These are phyloP conservation scores for Drosophila conformis DNA, from an alignment of 2,888 invertebrate species.

Conservation along the genomic window DNA sequence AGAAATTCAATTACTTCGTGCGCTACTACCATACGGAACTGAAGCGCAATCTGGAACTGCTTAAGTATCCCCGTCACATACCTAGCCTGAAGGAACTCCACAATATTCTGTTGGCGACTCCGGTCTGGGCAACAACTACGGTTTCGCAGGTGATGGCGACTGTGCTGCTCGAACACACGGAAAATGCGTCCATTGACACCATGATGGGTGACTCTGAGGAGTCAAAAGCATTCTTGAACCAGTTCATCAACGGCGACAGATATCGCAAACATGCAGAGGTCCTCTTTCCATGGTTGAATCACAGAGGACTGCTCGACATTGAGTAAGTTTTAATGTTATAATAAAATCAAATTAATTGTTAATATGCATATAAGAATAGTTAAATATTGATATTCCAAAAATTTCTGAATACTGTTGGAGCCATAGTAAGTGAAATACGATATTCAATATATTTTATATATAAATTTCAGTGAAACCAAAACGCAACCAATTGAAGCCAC, in stretches of 20 bases:
- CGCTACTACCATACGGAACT: conserved; percentile 77
- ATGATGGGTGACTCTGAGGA: conserved; percentile 44
- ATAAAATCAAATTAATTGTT: background rate
- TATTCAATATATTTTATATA: no score
- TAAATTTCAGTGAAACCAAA: no score
- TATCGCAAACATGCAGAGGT: conserved; percentile 65
- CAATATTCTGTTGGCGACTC: conserved; percentile 21
- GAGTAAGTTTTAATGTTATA: conserved; percentile 25
- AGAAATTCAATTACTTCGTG: conserved; percentile 81
- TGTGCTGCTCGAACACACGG: conserved; percentile 66
- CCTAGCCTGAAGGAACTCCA: conserved; percentile 60
- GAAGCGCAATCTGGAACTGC: conserved; percentile 60
- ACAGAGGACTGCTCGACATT: conserved; percentile 61
- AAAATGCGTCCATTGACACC: conserved; percentile 60
- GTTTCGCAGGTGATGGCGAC: conserved; percentile 42
- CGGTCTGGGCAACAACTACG: conserved; percentile 43
- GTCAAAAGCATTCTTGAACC: conserved; percentile 36
- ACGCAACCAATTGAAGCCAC: no score
- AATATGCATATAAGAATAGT: no score
- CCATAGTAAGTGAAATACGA: no score
- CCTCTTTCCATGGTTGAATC: conserved; percentile 70
- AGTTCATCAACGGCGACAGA: conserved; percentile 49
- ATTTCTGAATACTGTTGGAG: no score
- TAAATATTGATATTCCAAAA: no score
- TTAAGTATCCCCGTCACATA: conserved; percentile 64